These are phyloP conservation scores for Neria commutata DNA, from an alignment of 2,888 invertebrate species.

Conservation along the genomic window DNA sequence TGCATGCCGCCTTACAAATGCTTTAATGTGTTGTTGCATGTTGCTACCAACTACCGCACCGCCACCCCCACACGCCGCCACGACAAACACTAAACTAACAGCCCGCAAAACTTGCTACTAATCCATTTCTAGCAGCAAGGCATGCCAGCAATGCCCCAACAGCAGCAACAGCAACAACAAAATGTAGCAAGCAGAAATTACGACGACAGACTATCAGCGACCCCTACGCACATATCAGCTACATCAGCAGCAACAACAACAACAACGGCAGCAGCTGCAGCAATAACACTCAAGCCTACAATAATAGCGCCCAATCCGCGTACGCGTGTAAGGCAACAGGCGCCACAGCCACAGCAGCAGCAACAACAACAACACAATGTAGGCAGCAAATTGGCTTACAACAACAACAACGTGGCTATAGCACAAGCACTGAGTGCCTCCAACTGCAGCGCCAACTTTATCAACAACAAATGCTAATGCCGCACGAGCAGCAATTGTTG, in stretches of 20 bases:
- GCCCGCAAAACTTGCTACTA: constrained; percentile 50
- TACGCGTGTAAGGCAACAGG: constrained; percentile 40
- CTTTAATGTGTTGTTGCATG: constrained; percentile 23
- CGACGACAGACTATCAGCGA: constrained; percentile 57
- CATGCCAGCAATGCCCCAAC: constrained; percentile 40
- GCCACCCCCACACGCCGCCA: constrained; percentile 8
- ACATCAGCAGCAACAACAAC: constrained; percentile 19
- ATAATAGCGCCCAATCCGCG: constrained; percentile 42
- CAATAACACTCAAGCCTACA: constrained; percentile 34
- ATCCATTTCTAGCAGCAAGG: constrained; percentile 61
- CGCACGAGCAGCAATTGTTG: constrained; percentile 29
- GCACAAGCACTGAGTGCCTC: constrained; percentile 25
- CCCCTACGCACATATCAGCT: constrained; percentile 56
- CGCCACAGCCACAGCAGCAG: constrained; percentile 26
- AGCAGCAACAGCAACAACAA: constrained; percentile 33
- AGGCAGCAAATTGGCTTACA: constrained; percentile 39
- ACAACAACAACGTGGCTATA: constrained; percentile 22
- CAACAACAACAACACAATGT: constrained; percentile 36
- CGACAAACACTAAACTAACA: constrained; percentile 40
- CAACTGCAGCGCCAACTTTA: constrained; percentile 21
- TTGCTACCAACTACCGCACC: background rate
- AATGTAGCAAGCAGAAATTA: constrained; percentile 43
- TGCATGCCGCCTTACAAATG: constrained; percentile 14
- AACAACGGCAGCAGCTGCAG: constrained; percentile 23
- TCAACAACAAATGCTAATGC: constrained; percentile 45